Percentiles rank a stretch among this genome's conserved stretches.
phyloP scores from a whole-genome alignment of 2,888 invertebrate species.

The Acronicta psi region DNA sequence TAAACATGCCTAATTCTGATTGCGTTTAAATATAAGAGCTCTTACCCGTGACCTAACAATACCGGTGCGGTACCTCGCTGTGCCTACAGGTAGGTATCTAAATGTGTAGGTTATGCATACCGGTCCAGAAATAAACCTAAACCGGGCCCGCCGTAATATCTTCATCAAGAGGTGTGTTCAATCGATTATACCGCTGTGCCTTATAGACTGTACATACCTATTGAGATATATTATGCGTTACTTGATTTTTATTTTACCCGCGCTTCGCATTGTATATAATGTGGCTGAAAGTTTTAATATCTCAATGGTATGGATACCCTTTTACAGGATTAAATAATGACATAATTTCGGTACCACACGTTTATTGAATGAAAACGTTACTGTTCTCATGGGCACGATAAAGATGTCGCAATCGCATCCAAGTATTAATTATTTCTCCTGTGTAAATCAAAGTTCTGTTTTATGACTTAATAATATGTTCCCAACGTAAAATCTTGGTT shows the following conservation, averaged over 20 bases:
- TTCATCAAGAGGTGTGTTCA: slow-evolving; percentile 86
- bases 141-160: slow-evolving; percentile 81
- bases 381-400: slow-evolving; percentile 44
- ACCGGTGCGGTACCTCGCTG: slow-evolving; percentile 31
- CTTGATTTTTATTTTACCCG: slow-evolving; percentile 53
- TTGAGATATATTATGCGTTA: slow-evolving; percentile 37
- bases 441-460: slow-evolving; percentile 54
- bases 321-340: slow-evolving; percentile 29
- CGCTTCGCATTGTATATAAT: slow-evolving; percentile 32
- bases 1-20: slow-evolving; percentile 38
- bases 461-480: slow-evolving; percentile 57
- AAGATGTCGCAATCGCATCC: slow-evolving; percentile 49
- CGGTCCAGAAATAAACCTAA: slow-evolving; percentile 80
- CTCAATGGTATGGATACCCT: slow-evolving; percentile 33
- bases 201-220: slow-evolving; percentile 54
- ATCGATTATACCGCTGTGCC: slow-evolving; percentile 80
- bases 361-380: slow-evolving; percentile 30
- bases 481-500: slow-evolving; percentile 42
- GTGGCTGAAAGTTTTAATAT: slow-evolving; percentile 34
- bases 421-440: slow-evolving; percentile 50
- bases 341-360: slow-evolving; percentile 21
- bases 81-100: slow-evolving; percentile 46
- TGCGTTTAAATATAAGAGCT: slow-evolving; percentile 43
- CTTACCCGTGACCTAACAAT: slow-evolving; percentile 54
- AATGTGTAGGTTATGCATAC: slow-evolving; percentile 61